These are phyloP conservation scores for Dolichallabes microphthalmus DNA, from an alignment of 2,113 vertebrate genomes.

Conservation along the genomic window DNA sequence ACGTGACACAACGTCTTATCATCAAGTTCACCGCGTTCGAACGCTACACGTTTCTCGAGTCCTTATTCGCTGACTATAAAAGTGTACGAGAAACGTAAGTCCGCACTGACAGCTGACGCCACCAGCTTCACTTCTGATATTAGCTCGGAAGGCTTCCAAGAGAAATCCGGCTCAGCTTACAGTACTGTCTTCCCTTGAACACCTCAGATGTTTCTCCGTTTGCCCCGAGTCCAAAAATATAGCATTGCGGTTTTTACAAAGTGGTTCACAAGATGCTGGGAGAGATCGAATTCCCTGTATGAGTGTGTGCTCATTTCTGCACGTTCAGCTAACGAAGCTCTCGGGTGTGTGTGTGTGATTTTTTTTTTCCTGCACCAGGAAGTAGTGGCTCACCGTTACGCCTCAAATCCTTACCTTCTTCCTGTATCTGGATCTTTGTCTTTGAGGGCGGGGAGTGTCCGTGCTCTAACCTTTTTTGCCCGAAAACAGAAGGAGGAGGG, in stretches of 20 bases:
- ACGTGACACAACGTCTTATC: background rate
- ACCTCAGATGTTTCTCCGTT: slow-evolving; percentile 13
- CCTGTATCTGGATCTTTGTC: slow-evolving; percentile 41
- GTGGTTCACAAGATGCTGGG: slow-evolving; percentile 19
- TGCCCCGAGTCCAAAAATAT: background rate
- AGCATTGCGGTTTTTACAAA: slow-evolving; percentile 2
- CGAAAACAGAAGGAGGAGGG: slow-evolving; percentile 43
- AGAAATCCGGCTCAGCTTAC: background rate
- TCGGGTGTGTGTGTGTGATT: background rate
- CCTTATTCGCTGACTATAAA: background rate
- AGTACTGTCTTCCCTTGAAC: background rate
- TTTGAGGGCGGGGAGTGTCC: slow-evolving; percentile 61
- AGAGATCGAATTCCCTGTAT: slow-evolving; percentile 24
- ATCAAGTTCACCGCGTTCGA: background rate
- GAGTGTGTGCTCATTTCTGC: slow-evolving; percentile 20
- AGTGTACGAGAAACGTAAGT: no score
- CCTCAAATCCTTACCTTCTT: slow-evolving; percentile 47
- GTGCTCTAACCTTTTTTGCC: slow-evolving; percentile 49
- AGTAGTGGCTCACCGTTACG: slow-evolving; percentile 32
- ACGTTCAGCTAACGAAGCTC: slow-evolving; percentile 16
- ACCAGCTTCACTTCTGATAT: background rate
- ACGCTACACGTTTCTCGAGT: background rate
- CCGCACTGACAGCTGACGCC: background rate
- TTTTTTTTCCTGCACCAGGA: slow-evolving; percentile 19
- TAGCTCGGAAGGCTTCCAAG: background rate